Evolutionary conservation across 1,140 invertebrate species (phyloP), one percentile per base, ranked within the genome.

Genomic region (Meloidogyne chitwoodi): DNA sequence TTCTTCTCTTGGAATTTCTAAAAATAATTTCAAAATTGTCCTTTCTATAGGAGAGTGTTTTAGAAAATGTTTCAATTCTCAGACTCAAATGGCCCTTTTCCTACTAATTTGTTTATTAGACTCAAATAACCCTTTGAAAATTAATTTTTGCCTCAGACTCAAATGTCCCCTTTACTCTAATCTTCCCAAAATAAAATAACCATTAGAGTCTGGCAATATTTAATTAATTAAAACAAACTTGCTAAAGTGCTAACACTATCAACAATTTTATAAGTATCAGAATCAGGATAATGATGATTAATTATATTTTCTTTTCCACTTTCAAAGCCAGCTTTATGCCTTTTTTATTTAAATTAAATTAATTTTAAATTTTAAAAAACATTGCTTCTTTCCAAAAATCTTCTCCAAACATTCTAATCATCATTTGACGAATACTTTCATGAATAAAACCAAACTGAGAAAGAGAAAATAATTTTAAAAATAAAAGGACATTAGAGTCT

Each of bases 261-360:
- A 14, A 84, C 81, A 31, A 84, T 69, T 12, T 66, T 67, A 56
- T 84, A 85, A 26, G 83, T 84, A 38, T 86, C 84, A 22, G 67
- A 38, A 64, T 84, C 83, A 8, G 79, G 74, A 64, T 84, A 84
- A 66, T 84, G 68, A 26, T 78, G 77, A 31, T 78, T 78, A n/a
- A 83, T 78, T 22, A 83, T 84, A 56, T 84, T 83, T 67, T 84
- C 83, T 63, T 85, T 84, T 41, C 83, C 83, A 34, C 71, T 73
- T 66, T 85, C 83, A 66, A 85, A 83, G 4, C 84, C 83, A n/a
- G 80, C 80, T 24, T 80, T 68, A 5, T 83, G 56, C 70, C 80
- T 81, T 41, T 69, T 69, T 5, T 22, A 31, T 29, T 66, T 14
- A 78, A 38, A 67, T 26, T 16, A 64, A 64, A 67, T 38, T 68